phyloP scores from a whole-genome alignment of 2,888 invertebrate species.

The Laothoe populi region DNA sequence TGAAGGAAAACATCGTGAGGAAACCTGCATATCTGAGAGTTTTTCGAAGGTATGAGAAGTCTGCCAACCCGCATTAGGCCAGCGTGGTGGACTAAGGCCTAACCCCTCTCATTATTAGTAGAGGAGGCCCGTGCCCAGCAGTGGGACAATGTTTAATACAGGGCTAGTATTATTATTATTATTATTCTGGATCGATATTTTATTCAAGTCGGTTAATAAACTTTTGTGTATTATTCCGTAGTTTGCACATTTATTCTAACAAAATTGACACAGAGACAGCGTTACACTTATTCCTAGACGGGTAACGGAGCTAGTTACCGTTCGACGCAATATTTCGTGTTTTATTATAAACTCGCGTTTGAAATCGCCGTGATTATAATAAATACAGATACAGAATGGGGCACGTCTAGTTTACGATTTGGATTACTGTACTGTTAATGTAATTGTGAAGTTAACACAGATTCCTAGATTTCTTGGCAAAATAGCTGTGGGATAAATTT shows the following conservation, averaged over 20 bases:
- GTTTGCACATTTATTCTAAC: slow-evolving; percentile 19
- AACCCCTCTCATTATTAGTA: too few relatives aligned
- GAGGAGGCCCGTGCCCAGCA: too few relatives aligned
- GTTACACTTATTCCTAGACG: slow-evolving; percentile 48
- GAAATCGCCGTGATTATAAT: slow-evolving; percentile 14
- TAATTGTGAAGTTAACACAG: neutral
- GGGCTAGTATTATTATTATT: too few relatives aligned
- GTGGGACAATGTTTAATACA: too few relatives aligned
- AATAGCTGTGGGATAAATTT: neutral
- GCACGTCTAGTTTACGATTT: neutral
- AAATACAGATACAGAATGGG: slow-evolving; percentile 16
- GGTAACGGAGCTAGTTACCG: slow-evolving; percentile 65
- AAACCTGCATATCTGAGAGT: too few relatives aligned
- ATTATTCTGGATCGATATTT: too few relatives aligned
- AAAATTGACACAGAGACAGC: slow-evolving; percentile 42
- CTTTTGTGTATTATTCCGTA: neutral
- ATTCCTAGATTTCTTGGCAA: neutral
- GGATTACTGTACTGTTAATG: neutral
- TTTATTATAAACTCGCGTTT: slow-evolving; percentile 35
- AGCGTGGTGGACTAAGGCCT: too few relatives aligned
- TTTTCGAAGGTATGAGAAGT: too few relatives aligned
- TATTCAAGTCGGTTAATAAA: neutral
- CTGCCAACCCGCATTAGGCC: too few relatives aligned
- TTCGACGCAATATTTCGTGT: slow-evolving; percentile 57
- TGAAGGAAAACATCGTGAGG: too few relatives aligned